Percentiles rank a stretch among this genome's conserved stretches.
These are phyloP conservation scores for Ataeniobius toweri DNA, from an alignment of 2,797 vertebrate genomes.

Conservation along the genomic window DNA sequence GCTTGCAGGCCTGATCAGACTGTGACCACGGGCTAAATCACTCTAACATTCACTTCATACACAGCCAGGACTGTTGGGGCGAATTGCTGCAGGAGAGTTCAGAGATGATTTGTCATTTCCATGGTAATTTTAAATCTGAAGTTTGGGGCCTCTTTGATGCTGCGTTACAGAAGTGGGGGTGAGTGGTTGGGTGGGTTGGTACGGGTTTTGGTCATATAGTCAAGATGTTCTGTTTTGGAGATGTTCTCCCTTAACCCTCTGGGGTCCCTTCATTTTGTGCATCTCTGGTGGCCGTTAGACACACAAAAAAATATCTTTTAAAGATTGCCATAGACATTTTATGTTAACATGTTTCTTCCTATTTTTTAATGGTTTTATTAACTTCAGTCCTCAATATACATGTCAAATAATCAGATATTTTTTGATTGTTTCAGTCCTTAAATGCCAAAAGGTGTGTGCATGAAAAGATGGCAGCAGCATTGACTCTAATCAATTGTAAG, in stretches of 20 bases:
- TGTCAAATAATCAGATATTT: not conserved
- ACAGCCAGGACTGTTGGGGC: slow-evolving; percentile 41
- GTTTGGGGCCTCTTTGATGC: slow-evolving; percentile 57
- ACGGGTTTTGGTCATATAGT: slow-evolving; percentile 9
- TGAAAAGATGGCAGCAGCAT: not conserved
- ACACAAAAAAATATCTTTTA: not conserved
- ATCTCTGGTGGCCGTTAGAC: not conserved
- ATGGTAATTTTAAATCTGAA: slow-evolving; percentile 59
- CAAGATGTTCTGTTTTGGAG: slow-evolving; percentile 1
- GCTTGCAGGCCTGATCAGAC: slow-evolving; percentile 61
- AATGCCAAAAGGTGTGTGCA: not conserved
- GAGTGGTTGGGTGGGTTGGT: not conserved
- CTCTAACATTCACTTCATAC: slow-evolving; percentile 55
- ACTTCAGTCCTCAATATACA: not conserved
- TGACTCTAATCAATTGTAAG: too few species aligned
- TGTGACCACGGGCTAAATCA: slow-evolving; percentile 59
- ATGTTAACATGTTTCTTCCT: too few species aligned
- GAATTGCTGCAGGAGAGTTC: slow-evolving; percentile 61
- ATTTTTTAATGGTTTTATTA: not conserved
- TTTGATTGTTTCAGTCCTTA: not conserved
- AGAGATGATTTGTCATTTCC: slow-evolving; percentile 65
- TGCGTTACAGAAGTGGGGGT: slow-evolving; percentile 31
- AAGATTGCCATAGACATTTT: not conserved
- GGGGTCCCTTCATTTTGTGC: not conserved
- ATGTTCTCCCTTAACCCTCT: not conserved